Base-by-base conservation (phyloP, 2,113 vertebrate genomes). In the Mohoua ochrocephala region DNA sequence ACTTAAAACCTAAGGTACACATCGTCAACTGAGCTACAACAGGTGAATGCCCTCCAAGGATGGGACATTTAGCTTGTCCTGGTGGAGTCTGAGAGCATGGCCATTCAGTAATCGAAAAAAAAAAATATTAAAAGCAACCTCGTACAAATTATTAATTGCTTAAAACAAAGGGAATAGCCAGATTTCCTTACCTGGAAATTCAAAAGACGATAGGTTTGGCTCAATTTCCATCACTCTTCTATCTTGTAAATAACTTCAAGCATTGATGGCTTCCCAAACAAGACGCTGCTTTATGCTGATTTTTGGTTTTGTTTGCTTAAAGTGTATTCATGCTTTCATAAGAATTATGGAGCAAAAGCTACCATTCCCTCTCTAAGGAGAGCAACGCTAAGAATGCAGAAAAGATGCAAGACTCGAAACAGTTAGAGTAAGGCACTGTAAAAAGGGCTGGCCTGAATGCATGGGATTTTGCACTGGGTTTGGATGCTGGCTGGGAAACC, bases 221-320 rank as follows among this genome's bases (percentile, higher is more conserved):
- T 97, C 94, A 92, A 97, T 96, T 95, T 96, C 96, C 97, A 91
- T 97, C 96, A 97, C 94, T 97, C 96, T 97, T 97, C 96, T 96
- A 95, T 97, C 92, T 75, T 90, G 95, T 91, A 92, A 95, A 94
- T 92, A 95, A 95, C 94, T 92, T 94, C 88, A 93, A 93, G 96
- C 87, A 97, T 94, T 95, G 94, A 92, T 95, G 96, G 97, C 84
- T 93, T 97, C 94, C 95, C 95, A 75, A 91, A 84, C 91, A 96
- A 96, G 87, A 94, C 65, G 73, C 63, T 94, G 94, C 71, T 96
- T 96, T 96, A 97, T 91, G 91, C 74, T 93, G 96, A 88, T 70
- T 90, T 96, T 95, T 85, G 76, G 50, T 39, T 96, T 94, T 94
- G 89, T 97, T 96, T 96, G 77, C 87, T 92, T 94, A 95, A 94